Percentiles rank a stretch among this genome's conserved stretches.
These are phyloP conservation scores for Spodoptera exigua DNA, from an alignment of 2,888 invertebrate genomes.

Conservation along the genomic window DNA sequence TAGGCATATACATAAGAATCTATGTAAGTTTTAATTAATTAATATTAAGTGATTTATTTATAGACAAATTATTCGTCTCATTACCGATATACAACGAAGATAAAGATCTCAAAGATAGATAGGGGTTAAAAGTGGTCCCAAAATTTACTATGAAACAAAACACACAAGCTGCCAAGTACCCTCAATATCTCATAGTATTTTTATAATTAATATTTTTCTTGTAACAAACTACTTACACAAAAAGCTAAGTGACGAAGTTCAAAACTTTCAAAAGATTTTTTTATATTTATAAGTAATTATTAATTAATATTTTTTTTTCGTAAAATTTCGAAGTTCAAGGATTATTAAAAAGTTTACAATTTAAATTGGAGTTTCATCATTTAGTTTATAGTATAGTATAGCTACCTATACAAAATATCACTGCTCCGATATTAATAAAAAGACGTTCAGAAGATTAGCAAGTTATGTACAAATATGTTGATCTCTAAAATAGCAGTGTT, in stretches of 20 bases:
- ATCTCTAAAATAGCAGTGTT: constrained; percentile 78
- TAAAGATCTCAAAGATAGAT: constrained; percentile 68
- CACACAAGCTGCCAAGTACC: constrained; percentile 75
- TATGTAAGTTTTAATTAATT: constrained; percentile 49
- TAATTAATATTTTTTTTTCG: constrained; percentile 40
- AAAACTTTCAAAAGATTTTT: constrained; percentile 62
- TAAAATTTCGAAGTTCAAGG: constrained; percentile 71
- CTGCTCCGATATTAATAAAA: constrained; percentile 82
- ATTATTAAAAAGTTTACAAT: constrained; percentile 72
- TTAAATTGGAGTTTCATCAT: constrained; percentile 65
- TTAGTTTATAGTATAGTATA: constrained; percentile 67
- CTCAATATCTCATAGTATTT: constrained; percentile 64
- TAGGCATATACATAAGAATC: constrained; percentile 65
- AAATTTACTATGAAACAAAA: constrained; percentile 87
- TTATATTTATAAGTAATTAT: constrained; percentile 15
- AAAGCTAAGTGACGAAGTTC: constrained; percentile 76
- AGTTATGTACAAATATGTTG: constrained; percentile 81
- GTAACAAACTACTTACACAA: constrained; percentile 76
- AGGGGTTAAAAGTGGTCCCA: constrained; percentile 85
- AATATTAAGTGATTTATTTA: constrained; percentile 39
- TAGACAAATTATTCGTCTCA: constrained; percentile 44
- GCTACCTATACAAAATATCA: constrained; percentile 86
- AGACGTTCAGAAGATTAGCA: constrained; percentile 70
- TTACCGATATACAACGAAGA: constrained; percentile 53
- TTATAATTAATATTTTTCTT: constrained; percentile 58